Evolutionary conservation across 2,888 invertebrate species (phyloP).

Genomic region (Selenia dentaria): DNA sequence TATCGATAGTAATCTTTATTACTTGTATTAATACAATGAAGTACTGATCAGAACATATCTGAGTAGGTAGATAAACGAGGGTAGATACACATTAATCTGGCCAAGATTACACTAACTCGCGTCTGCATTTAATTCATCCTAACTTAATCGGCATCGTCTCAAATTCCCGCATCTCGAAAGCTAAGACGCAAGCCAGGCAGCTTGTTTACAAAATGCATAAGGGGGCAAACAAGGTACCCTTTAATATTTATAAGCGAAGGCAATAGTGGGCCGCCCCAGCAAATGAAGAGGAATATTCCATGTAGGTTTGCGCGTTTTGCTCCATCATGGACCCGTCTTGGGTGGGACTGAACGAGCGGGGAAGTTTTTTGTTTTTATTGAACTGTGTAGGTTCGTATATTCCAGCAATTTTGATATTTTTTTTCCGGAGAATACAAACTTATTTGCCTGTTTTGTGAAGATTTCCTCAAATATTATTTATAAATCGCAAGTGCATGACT

Average conservation of each 20-base stretch:
- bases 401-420: constrained; percentile 12
- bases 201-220: constrained; percentile 56
- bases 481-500: too few species aligned
- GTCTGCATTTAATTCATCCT: not conserved
- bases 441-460: not conserved
- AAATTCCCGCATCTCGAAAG: constrained; percentile 2
- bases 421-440: not conserved
- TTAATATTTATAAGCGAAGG: constrained; percentile 53
- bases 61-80: too few species aligned
- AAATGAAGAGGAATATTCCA: constrained; percentile 27
- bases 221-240: constrained; percentile 44
- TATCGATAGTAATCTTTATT: too few species aligned
- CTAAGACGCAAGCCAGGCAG: constrained; percentile 21
- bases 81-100: too few species aligned
- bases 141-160: constrained; percentile 2
- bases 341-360: constrained; percentile 2
- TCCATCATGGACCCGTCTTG: constrained; percentile 16
- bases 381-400: constrained; percentile 5
- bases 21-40: too few species aligned
- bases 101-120: too few species aligned
- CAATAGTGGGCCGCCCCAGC: constrained; percentile 33
- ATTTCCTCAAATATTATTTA: not conserved
- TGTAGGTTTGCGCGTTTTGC: constrained; percentile 24
- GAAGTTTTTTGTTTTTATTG: constrained; percentile 19
- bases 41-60: too few species aligned